phyloP scores from a whole-genome alignment of 92 coral and sea anemone species.

The Epizoanthus stellaris region DNA sequence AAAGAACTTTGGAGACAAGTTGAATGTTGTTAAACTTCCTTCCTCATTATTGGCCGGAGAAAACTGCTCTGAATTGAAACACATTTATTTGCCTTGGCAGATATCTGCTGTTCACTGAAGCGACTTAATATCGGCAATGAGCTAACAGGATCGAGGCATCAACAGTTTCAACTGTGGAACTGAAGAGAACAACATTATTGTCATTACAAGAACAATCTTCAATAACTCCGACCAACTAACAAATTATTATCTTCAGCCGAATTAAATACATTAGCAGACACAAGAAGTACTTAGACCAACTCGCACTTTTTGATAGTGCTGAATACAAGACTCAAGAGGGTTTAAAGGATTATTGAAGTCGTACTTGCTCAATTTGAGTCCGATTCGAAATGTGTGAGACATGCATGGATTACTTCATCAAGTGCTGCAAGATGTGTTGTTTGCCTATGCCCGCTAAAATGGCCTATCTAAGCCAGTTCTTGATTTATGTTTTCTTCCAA shows the following conservation, averaged over 20 bases:
- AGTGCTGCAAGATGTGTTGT: conserved; percentile 69
- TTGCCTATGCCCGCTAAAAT: conserved; percentile 61
- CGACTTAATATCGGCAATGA: no score
- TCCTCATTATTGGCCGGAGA: background rate
- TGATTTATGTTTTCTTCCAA: conserved; percentile 75
- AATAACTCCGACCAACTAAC: no score
- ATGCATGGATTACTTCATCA: conserved; percentile 60
- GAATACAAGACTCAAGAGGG: no score
- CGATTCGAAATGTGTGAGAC: conserved; percentile 57
- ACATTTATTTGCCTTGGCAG: no score
- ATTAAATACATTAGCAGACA: background rate
- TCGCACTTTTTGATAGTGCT: background rate
- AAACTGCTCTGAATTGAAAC: background rate
- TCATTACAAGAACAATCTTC: no score
- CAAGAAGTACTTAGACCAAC: background rate
- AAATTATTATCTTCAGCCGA: background rate
- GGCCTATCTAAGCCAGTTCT: conserved; percentile 71
- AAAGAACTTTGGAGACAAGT: background rate
- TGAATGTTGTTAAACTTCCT: background rate
- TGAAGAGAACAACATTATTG: no score
- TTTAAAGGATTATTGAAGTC: background rate
- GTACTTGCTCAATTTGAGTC: conserved; percentile 55
- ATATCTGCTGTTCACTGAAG: no score
- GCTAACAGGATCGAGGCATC: no score
- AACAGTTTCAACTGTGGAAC: no score